These are phyloP conservation scores for Cyprinodon tularosa DNA, from an alignment of 2,113 vertebrate species.

Conservation along the genomic window DNA sequence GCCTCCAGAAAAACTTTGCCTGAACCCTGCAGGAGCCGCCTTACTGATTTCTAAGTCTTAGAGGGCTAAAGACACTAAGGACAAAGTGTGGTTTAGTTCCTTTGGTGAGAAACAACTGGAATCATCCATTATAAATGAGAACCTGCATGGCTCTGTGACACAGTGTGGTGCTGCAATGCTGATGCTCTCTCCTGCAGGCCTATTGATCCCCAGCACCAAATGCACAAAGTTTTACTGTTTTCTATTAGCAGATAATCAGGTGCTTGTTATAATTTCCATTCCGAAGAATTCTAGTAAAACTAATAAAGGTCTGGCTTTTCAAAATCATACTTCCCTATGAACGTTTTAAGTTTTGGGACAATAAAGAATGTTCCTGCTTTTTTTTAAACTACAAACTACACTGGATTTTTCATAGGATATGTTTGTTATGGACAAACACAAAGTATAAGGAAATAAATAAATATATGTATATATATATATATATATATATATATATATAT, in stretches of 20 bases:
- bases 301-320: not conserved
- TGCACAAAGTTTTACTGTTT: conserved; percentile 1
- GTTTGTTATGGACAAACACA: not conserved
- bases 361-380: not conserved
- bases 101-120: conserved; percentile 20
- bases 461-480: no score
- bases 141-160: not conserved
- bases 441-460: not conserved
- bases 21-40: conserved; percentile 1
- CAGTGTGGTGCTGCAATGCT: not conserved
- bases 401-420: not conserved
- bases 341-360: not conserved
- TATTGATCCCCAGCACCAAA: conserved; percentile 1
- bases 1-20: not conserved
- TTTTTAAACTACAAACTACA: not conserved
- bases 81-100: not conserved
- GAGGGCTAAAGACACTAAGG: not conserved
- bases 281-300: not conserved
- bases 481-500: not conserved
- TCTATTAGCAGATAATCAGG: not conserved
- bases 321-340: not conserved
- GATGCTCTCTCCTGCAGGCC: not conserved
- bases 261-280: not conserved
- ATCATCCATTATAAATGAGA: conserved; percentile 4
- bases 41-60: conserved; percentile 17